Base-by-base conservation (phyloP, 2,797 vertebrate genomes). In the Jordanella pulchra region DNA sequence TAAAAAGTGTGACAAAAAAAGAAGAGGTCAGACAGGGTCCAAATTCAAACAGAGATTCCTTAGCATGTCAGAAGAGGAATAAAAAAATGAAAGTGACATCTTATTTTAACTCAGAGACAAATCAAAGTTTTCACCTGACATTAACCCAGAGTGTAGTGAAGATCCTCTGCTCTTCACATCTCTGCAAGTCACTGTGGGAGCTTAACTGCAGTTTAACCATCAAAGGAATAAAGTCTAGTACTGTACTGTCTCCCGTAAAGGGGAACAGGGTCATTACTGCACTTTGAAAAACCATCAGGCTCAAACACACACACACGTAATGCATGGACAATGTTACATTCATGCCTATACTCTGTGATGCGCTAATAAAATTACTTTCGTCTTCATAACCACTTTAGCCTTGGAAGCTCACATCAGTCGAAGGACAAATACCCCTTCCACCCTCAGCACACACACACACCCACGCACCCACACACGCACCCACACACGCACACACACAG, bases 361-460 rank as follows among this genome's bases (percentile, higher is more conserved):
- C 89, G 86, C 79, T 91, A 91, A 93, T 89, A 88, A 89, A 90
- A 91, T 90, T 84, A 89, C 89, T 91, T 93, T 84, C 86, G 90
- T 89, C 88, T 92, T 90, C 90, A 92, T 92, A 92, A 91, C 90
- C 83, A 90, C 86, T 93, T 92, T 91, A 92, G 91, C 88, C 88
- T 92, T 90, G 89, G 85, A 91, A 87, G 87, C 86, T 81, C 79
- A 88, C 86, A 86, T 90, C 89, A 75, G 65, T 83, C 77, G 75
- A 89, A 89, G 89, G 84, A 89, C 87, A 86, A 39, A 76, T 67
- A 68, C 78, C 65, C 30, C 65, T 65, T 64, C 81, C 69, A 56
- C 79, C 70, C 77, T 58, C 56, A 80, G 75, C 79, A 84, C 73
- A 72, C 83, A 89, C 87, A 86, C 42, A 78, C 69, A 65, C 77